Evolutionary conservation across 2,888 invertebrate genomes (phyloP).

Genomic region (Agapostemon virescens): DNA sequence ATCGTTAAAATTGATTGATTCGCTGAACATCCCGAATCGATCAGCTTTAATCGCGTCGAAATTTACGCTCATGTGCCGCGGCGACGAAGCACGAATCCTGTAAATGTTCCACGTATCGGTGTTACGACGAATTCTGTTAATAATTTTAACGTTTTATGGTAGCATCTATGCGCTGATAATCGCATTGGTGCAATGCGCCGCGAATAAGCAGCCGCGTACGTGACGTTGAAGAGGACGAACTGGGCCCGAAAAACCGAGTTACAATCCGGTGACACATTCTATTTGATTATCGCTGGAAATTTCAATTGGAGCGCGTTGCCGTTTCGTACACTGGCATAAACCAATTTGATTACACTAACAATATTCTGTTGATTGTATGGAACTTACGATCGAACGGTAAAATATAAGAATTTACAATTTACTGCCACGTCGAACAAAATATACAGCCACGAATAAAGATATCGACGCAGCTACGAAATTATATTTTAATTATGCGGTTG

Average conservation of each 20-base stretch:
- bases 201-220: conserved; percentile 4
- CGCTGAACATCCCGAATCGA: neutral
- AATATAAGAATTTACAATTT: neutral
- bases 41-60: neutral
- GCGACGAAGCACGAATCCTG: neutral
- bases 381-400: neutral
- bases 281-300: conserved; percentile 8
- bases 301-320: neutral
- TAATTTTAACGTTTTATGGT: neutral
- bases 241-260: conserved; percentile 4
- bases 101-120: neutral
- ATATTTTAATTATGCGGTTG: too few species aligned
- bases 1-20: neutral
- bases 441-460: too few species aligned
- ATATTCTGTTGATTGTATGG: neutral
- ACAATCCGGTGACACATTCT: neutral
- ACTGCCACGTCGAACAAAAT: neutral
- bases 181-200: neutral
- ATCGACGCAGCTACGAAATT: too few species aligned
- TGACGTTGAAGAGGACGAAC: neutral
- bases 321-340: neutral
- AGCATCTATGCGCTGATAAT: neutral
- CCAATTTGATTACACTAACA: conserved; percentile 9
- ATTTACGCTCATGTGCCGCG: neutral
- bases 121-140: neutral